Evolutionary conservation across 2,888 invertebrate species (phyloP).

Genomic region (Loripinus fragilis): DNA sequence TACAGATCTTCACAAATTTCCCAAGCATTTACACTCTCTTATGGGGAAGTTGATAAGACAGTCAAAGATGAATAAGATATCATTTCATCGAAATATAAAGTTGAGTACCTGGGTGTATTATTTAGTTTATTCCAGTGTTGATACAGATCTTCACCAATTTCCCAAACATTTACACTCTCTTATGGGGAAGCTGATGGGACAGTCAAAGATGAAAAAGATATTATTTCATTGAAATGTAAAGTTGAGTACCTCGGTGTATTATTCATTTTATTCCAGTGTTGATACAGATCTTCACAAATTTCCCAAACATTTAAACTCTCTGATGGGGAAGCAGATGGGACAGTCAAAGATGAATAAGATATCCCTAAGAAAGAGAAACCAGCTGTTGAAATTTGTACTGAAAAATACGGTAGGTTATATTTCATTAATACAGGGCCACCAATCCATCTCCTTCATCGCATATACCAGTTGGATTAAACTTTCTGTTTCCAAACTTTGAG

Average conservation of each 20-base stretch:
- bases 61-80: constrained; percentile 37
- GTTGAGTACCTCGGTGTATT: too few species aligned
- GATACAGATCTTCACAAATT: constrained; percentile 45
- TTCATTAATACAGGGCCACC: too few species aligned
- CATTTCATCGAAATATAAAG: too few species aligned
- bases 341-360: constrained; percentile 37
- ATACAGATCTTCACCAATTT: constrained; percentile 45
- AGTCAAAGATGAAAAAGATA: constrained; percentile 36
- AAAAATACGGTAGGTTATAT: constrained; percentile 35
- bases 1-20: constrained; percentile 45
- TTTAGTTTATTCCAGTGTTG: constrained; percentile 30
- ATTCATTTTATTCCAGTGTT: constrained; percentile 19
- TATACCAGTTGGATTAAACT: too few species aligned
- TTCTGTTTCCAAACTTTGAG: too few species aligned
- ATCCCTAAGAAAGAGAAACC: constrained; percentile 26
- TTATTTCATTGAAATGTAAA: too few species aligned
- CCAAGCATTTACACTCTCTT: constrained; percentile 28
- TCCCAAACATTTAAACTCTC: constrained; percentile 32
- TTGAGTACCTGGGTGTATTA: too few species aligned
- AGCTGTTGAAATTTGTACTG: constrained; percentile 41
- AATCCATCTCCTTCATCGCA: too few species aligned
- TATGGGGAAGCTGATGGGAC: constrained; percentile 42
- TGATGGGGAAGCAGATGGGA: constrained; percentile 44
- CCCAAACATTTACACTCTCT: constrained; percentile 32
- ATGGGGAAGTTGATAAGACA: constrained; percentile 43